A percentile compares a stretch with the other conserved stretches of the same genome.
phyloP scores from a whole-genome alignment of 2,888 invertebrate genomes.

The Vesta saturnalis region DNA sequence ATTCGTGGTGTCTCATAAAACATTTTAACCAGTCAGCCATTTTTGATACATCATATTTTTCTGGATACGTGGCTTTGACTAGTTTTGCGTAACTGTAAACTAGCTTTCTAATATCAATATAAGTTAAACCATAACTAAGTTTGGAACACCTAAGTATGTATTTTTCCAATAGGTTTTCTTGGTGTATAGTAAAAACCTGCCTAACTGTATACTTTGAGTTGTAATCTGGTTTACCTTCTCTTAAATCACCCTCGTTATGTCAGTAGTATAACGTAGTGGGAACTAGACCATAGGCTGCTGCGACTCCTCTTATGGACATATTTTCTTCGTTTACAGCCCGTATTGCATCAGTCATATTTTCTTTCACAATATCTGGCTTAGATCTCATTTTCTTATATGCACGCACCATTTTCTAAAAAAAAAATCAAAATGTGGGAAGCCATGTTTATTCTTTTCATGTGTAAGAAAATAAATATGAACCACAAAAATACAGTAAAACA shows the following conservation, averaged over 20 bases:
- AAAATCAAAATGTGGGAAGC: too few relatives aligned
- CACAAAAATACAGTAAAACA: too few relatives aligned
- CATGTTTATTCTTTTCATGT: too few relatives aligned
- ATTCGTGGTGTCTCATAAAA: constrained; percentile 28
- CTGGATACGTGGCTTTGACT: background rate
- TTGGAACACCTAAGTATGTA: background rate
- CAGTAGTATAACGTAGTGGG: background rate
- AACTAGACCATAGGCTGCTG: background rate
- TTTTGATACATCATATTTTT: background rate
- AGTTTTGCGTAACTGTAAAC: too few relatives aligned
- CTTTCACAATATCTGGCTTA: too few relatives aligned
- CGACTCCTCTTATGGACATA: background rate
- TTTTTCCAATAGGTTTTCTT: background rate
- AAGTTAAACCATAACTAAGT: background rate
- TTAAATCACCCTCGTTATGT: background rate
- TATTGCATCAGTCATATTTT: too few relatives aligned
- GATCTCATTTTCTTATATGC: too few relatives aligned
- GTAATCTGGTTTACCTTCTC: background rate
- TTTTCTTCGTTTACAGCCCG: background rate
- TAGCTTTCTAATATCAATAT: too few relatives aligned
- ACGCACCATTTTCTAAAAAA: too few relatives aligned
- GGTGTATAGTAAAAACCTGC: background rate
- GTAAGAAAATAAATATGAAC: too few relatives aligned
- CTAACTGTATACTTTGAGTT: background rate
- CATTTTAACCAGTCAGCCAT: constrained; percentile 28